These are phyloP conservation scores for Notothenia coriiceps DNA, from an alignment of 2,113 vertebrate genomes.

Conservation along the genomic window DNA sequence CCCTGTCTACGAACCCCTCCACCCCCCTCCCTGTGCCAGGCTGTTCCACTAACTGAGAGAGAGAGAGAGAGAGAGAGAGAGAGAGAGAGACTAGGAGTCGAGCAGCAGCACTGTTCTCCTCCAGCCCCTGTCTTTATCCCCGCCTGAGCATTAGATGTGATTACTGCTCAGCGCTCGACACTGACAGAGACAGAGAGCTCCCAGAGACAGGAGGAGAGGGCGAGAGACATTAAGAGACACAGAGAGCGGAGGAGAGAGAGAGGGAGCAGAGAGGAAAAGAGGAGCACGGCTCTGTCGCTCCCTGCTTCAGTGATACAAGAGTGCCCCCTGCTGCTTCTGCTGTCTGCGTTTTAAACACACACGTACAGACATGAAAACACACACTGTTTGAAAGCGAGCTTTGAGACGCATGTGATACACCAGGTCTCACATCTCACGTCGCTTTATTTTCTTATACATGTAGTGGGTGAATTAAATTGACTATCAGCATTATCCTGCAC, in stretches of 20 bases:
- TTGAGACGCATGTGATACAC: not conserved
- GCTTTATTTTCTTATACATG: too few species aligned
- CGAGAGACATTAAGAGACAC: slow-evolving; percentile 65
- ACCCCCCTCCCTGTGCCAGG: slow-evolving; percentile 48
- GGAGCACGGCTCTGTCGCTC: slow-evolving; percentile 46
- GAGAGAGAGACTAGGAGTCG: slow-evolving; percentile 53
- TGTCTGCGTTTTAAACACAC: slow-evolving; percentile 48
- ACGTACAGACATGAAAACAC: slow-evolving; percentile 1
- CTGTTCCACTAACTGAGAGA: slow-evolving; percentile 52
- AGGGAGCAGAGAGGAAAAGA: slow-evolving; percentile 38
- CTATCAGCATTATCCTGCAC: too few species aligned
- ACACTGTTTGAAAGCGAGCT: slow-evolving; percentile 54
- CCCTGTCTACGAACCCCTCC: slow-evolving; percentile 55
- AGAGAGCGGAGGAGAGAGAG: slow-evolving; percentile 18
- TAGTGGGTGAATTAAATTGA: too few species aligned
- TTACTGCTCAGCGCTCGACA: slow-evolving; percentile 86
- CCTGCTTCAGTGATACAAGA: slow-evolving; percentile 88
- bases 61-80: slow-evolving; percentile 27
- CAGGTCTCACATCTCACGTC: too few species aligned
- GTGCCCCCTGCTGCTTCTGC: slow-evolving; percentile 89
- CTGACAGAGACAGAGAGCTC: slow-evolving; percentile 83
- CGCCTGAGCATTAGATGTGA: slow-evolving; percentile 88
- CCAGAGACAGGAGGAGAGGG: slow-evolving; percentile 76
- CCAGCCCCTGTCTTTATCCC: slow-evolving; percentile 82
- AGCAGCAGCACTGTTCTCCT: slow-evolving; percentile 73